phyloP scores from a whole-genome alignment of 1,140 invertebrate species.

The Calliopsis andreniformis region DNA sequence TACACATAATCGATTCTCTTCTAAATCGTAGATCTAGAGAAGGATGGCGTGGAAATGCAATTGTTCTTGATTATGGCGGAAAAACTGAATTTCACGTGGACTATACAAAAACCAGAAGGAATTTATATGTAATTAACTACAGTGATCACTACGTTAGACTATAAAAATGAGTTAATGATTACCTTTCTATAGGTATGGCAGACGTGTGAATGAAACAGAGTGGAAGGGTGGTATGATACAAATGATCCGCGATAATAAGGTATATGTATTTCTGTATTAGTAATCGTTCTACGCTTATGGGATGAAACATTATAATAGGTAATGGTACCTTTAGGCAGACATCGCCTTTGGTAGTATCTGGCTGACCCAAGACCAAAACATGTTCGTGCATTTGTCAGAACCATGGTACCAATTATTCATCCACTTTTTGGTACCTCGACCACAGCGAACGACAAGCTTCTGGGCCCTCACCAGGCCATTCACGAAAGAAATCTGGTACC shows the following conservation, averaged over 20 bases:
- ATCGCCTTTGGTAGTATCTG: slow-evolving; percentile 72
- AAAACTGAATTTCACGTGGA: slow-evolving; percentile 72
- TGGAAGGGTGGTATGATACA: slow-evolving; percentile 72
- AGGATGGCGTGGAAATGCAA: slow-evolving; percentile 68
- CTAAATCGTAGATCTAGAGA: slow-evolving; percentile 51
- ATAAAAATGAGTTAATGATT: background rate
- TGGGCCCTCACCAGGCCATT: slow-evolving; percentile 74
- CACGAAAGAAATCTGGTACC: slow-evolving; percentile 63
- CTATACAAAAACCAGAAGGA: slow-evolving; percentile 59
- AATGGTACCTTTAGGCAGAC: slow-evolving; percentile 71
- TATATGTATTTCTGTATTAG: no score
- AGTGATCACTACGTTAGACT: background rate
- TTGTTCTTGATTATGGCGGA: slow-evolving; percentile 69
- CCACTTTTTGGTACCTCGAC: slow-evolving; percentile 73
- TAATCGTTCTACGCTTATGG: no score
- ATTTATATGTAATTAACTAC: slow-evolving; percentile 49
- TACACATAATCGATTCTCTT: background rate
- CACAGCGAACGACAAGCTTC: slow-evolving; percentile 67
- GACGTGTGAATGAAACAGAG: slow-evolving; percentile 54
- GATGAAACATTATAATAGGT: no score
- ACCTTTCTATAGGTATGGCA: slow-evolving; percentile 62
- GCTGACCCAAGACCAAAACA: slow-evolving; percentile 57
- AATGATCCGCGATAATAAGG: slow-evolving; percentile 36
- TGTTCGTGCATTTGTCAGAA: slow-evolving; percentile 62
- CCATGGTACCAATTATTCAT: slow-evolving; percentile 68